These are phyloP conservation scores for Philotrypesis tridentata DNA, from an alignment of 1,140 invertebrate species.

Conservation along the genomic window DNA sequence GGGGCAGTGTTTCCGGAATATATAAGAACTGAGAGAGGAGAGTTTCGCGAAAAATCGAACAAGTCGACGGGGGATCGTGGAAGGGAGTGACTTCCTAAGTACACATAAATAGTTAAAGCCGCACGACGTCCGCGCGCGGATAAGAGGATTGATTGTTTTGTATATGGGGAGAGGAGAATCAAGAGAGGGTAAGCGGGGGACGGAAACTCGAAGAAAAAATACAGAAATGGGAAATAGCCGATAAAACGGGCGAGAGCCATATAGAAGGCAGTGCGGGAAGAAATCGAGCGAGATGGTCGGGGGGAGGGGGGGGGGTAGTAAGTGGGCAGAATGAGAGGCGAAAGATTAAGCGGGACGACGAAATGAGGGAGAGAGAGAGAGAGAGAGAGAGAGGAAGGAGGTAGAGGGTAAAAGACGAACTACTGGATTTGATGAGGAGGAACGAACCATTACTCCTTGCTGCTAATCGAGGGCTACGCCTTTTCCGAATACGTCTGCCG, in stretches of 20 bases:
- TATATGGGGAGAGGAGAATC: not conserved
- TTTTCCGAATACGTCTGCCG: slow-evolving; percentile 46
- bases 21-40: not conserved
- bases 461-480: slow-evolving; percentile 33
- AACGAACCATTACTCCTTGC: slow-evolving; percentile 50
- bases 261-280: not conserved
- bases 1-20: too few species aligned
- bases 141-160: not conserved
- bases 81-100: not conserved
- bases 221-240: not conserved
- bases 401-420: not conserved
- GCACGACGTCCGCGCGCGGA: not conserved
- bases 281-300: not conserved
- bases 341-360: slow-evolving; percentile 8
- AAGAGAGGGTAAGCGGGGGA: not conserved
- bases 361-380: not conserved
- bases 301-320: not conserved
- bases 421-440: slow-evolving; percentile 54
- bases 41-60: not conserved
- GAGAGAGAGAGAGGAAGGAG: not conserved
- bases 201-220: not conserved
- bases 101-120: slow-evolving; percentile 1
- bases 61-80: not conserved
- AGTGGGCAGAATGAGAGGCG: not conserved
- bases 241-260: not conserved